Conservation (phyloP, 2,113 vertebrate genomes). For the Furnarius figulus region DNA sequence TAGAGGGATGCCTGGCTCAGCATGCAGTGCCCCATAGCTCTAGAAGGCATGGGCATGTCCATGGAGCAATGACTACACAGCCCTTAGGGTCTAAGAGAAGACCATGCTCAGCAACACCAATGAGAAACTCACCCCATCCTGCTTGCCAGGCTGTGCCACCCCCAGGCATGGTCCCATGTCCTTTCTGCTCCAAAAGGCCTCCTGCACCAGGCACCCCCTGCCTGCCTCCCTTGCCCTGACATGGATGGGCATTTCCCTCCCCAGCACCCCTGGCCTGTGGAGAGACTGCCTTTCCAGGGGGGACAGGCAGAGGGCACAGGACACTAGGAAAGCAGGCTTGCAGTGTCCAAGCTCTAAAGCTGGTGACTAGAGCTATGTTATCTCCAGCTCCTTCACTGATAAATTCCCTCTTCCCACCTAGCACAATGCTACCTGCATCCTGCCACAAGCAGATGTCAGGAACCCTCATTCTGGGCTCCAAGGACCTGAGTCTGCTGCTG, state of each 20-base stretch:
- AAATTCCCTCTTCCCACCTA: not conserved
- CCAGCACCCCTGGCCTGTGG: fast-evolving
- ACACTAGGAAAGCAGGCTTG: not conserved
- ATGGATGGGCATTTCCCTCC: not conserved
- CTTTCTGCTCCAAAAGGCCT: not conserved
- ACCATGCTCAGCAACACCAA: not conserved
- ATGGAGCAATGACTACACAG: fast-evolving
- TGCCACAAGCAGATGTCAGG: not conserved
- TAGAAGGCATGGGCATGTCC: not conserved
- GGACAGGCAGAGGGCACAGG: not conserved
- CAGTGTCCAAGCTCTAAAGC: not conserved
- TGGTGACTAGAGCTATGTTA: not conserved
- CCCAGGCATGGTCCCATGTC: not conserved
- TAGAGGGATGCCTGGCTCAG: not conserved
- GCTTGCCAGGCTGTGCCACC: not conserved
- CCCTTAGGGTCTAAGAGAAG: not conserved
- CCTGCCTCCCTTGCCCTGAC: not conserved
- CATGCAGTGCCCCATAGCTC: fast-evolving
- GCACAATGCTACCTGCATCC: not conserved
- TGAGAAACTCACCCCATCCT: not conserved
- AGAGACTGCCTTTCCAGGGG: not conserved
- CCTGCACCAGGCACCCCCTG: not conserved
- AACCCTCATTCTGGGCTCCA: not conserved
- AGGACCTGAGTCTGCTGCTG: conserved; percentile 41
- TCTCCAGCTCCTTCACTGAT: not conserved